phyloP scores from a whole-genome alignment of 2,888 invertebrate species.

The Tubulanus polymorphus region DNA sequence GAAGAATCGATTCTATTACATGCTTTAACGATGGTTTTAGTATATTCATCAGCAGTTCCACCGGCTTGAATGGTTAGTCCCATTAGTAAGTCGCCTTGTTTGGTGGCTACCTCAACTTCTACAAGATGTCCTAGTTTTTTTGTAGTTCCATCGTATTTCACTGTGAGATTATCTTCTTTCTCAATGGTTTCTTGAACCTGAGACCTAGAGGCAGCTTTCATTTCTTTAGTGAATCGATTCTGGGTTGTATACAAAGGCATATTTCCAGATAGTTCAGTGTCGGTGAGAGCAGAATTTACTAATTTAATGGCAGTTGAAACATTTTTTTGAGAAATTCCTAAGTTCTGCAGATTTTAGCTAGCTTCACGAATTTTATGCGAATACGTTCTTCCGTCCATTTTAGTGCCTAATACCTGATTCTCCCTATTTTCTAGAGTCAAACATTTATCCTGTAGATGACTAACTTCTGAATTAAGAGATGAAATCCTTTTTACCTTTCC shows the following conservation, averaged over 20 bases:
- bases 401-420: background rate
- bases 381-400: background rate
- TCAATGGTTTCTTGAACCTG: background rate
- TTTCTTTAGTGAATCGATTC: background rate
- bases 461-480: no score
- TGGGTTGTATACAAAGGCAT: background rate
- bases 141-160: background rate
- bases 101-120: background rate
- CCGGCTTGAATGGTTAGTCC: background rate
- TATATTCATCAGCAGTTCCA: background rate
- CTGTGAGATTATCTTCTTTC: background rate
- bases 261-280: background rate
- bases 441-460: no score
- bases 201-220: background rate
- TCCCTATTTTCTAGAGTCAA: no score
- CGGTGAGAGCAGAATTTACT: background rate
- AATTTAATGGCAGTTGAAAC: background rate
- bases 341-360: background rate
- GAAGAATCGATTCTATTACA: background rate
- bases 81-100: background rate
- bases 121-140: background rate
- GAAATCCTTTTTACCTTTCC: no score
- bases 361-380: background rate
- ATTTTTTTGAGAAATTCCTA: background rate
- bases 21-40: background rate